Evolutionary conservation across 2,113 vertebrate species (phyloP).

Genomic region (Percina caprodes): DNA sequence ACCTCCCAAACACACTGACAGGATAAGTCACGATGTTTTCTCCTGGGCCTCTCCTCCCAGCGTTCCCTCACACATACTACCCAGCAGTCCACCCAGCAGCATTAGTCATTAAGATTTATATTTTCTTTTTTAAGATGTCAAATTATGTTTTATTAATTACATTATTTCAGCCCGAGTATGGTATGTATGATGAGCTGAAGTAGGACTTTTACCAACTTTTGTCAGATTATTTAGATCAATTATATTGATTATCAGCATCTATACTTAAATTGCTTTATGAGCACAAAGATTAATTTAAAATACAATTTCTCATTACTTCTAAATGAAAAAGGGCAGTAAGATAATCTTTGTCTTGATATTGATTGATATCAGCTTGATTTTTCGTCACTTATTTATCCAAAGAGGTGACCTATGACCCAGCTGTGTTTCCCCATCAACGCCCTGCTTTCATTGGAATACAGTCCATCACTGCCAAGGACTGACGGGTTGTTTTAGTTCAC

Average conservation of each 20-base stretch:
- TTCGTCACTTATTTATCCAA: background rate
- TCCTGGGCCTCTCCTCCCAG: background rate
- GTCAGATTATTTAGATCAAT: background rate
- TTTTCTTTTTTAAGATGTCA: background rate
- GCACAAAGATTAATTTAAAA: background rate
- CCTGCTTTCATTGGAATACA: background rate
- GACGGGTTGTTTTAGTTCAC: background rate
- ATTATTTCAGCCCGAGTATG: background rate
- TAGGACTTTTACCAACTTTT: background rate
- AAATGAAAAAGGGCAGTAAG: background rate
- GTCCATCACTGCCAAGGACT: background rate
- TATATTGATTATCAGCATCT: background rate
- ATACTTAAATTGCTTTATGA: background rate
- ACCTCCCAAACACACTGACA: background rate
- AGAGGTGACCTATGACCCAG: background rate
- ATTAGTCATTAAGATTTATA: background rate
- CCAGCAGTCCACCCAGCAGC: background rate
- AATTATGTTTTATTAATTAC: background rate
- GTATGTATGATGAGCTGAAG: background rate
- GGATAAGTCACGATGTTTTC: conserved; percentile 40
- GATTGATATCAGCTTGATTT: background rate
- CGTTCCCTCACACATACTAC: conserved; percentile 7
- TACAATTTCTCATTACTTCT: background rate
- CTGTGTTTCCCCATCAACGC: background rate
- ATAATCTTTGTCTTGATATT: background rate